phyloP scores from a whole-genome alignment of 2,888 invertebrate species.

The Harmothoe impar region DNA sequence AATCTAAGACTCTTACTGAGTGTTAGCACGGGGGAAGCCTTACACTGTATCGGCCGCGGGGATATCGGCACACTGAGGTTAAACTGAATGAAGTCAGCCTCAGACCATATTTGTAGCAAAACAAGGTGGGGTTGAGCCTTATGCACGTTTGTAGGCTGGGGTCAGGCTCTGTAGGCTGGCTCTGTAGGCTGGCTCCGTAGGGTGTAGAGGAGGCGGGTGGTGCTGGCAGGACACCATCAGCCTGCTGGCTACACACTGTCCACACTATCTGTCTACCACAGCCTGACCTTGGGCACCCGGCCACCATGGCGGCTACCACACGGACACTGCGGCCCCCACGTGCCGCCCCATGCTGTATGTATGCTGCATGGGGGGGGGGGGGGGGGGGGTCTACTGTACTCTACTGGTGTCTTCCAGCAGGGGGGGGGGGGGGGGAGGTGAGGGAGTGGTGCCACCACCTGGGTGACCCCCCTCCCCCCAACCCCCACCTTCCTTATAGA shows the following conservation, averaged over 20 bases:
- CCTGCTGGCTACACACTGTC: slow-evolving; percentile 5
- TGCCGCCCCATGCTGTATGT: too few species aligned
- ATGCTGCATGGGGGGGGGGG: too few species aligned
- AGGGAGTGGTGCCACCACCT: background rate
- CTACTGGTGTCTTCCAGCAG: background rate
- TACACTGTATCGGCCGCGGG: too few species aligned
- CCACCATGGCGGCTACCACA: background rate
- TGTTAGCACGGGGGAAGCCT: too few species aligned
- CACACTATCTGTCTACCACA: background rate
- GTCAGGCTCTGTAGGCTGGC: background rate
- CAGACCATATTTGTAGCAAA: too few species aligned
- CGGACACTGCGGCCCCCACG: background rate
- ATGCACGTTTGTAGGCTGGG: background rate
- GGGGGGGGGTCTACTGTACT: background rate
- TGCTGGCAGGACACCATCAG: background rate
- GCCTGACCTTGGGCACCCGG: slow-evolving; percentile 37
- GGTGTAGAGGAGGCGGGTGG: too few species aligned
- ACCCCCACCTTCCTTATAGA: too few species aligned
- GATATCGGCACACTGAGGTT: too few species aligned
- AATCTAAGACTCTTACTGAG: too few species aligned
- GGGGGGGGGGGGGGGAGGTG: background rate
- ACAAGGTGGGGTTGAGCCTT: background rate
- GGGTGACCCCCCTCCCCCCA: background rate
- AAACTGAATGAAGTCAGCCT: too few species aligned
- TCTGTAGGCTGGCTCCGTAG: background rate